Evolutionary conservation across 1,140 invertebrate genomes (phyloP), one percentile per base, ranked within the genome.

Genomic region (Sitobion miscanthi): DNA sequence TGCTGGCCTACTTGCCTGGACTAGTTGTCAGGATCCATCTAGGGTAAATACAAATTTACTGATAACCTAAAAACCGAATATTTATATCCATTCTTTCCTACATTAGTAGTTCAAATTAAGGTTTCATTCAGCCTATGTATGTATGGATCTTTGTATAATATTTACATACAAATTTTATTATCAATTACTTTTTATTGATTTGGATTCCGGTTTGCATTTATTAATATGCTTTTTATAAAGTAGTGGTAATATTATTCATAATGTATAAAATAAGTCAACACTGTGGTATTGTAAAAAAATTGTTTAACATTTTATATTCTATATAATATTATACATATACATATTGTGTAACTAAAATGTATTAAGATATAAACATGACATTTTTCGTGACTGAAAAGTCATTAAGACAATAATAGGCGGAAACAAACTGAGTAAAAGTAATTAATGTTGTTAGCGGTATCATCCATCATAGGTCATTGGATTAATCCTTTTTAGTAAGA

Each of bases 21-120:
- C 93, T 23, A 82, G 62, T 69, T 92, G 91, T 85, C 93, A 94
- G 83, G 93, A 94, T 91, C 93, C 93, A 25, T 85, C 85, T 0
- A 82, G 93, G 90, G 93, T 94, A 47, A 94, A 23, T 94, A 42
- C 14, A 30, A 83, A 20, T 21, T 83, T 83, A 83, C 7, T 77
- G 62, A 69, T 14, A 17, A 77, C 8, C 30, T n/a, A 77, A 77
- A n/a, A 14, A n/a, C n/a, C 6, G 6, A 21, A 54, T 54, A 52
- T 52, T 77, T 77, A 6, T 14, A 77, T 77, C 23, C 5, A 77
- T 77, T 69, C 30, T n/a, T 30, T 17, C 30, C 62, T 77, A 77
- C 14, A 77, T 77, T 77, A 77, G 30, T 77, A 17, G n/a, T 77
- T n/a, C 30, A 77, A n/a, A n/a, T 69, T 69, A 30, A 69, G 62